Evolutionary conservation across 2,113 vertebrate species (phyloP).

Genomic region (Rhinichthys klamathensis): DNA sequence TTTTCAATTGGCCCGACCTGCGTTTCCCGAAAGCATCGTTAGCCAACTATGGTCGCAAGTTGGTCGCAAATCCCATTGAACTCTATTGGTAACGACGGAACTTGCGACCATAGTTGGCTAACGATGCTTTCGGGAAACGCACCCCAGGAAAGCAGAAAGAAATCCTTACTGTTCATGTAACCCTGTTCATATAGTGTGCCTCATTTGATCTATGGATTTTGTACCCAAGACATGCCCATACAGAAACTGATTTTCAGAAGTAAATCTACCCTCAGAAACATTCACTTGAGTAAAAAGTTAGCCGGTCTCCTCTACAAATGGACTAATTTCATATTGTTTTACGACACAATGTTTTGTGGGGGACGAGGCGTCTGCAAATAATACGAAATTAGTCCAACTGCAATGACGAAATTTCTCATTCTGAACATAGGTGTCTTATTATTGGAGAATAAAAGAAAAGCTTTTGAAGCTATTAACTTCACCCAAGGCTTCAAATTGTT

Average conservation of each 20-base stretch:
- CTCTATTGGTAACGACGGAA: too few species aligned
- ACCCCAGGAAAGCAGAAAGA: too few species aligned
- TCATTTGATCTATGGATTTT: not conserved
- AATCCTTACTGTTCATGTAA: too few species aligned
- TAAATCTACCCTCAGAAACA: not conserved
- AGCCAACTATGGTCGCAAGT: too few species aligned
- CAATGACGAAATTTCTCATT: not conserved
- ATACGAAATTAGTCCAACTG: not conserved
- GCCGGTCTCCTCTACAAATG: not conserved
- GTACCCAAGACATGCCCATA: not conserved
- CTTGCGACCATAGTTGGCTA: too few species aligned
- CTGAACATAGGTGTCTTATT: not conserved
- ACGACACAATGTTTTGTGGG: not conserved
- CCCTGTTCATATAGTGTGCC: too few species aligned
- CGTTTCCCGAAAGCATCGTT: too few species aligned
- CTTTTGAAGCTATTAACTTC: slow-evolving; percentile 16
- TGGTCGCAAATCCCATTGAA: too few species aligned
- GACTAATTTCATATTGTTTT: slow-evolving; percentile 10
- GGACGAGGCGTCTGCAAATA: not conserved
- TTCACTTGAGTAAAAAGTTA: not conserved
- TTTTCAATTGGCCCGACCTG: too few species aligned
- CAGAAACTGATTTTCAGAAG: not conserved
- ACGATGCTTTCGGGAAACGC: too few species aligned
- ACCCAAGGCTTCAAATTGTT: not conserved
- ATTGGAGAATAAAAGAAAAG: not conserved